Evolutionary conservation across 92 coral and sea anemone genomes (phyloP), one percentile per base, ranked within the genome.

Genomic region (Chrysogorgia sp.): DNA sequence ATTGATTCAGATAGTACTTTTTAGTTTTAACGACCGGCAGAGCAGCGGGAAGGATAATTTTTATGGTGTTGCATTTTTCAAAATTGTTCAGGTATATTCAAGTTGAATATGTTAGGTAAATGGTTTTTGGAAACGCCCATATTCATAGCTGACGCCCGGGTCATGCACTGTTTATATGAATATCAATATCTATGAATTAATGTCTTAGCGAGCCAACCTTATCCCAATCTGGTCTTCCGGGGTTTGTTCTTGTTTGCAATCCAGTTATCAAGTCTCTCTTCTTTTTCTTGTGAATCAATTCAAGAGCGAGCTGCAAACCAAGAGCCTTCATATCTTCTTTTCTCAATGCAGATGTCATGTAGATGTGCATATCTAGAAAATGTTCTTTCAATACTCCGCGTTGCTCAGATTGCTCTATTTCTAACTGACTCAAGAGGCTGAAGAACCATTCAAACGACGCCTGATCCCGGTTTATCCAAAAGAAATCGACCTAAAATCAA

Each of bases 221-320:
- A 59, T 85, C 86, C 97, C 97, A 93, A 55, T 88, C 92, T 0
- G 97, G 97, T 31, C 97, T 58, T 0, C 97, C 97, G 48, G 88
- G 92, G 7, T 87, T 89, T 13, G 97, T 93, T 77, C 92, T 90
- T 49, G 92, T 96, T 49, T 83, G 83, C 63, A 90, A 83, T 1
- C 92, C 92, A 1, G 97, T 93, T 12, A 93, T 93, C 43, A 92
- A 84, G 81, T 93, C 97, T 13, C 76, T 88, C 12, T 77, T 86
- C 34, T 93, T 90, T 69, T 93, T 96, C 58, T 93, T 92, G 59
- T 88, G 92, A 2, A 93, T 86, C 49, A 92, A 32, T 34, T 72
- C 79, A 15, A 72, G 66, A 53, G 79, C 64, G 14, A 72, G 79
- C 34, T 72, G 79, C 30, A 72, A 28, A 7, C 79, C 79, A 14